Evolutionary conservation across 1,140 invertebrate genomes (phyloP), one percentile per base, ranked within the genome.

Genomic region (Araneus ventricosus): DNA sequence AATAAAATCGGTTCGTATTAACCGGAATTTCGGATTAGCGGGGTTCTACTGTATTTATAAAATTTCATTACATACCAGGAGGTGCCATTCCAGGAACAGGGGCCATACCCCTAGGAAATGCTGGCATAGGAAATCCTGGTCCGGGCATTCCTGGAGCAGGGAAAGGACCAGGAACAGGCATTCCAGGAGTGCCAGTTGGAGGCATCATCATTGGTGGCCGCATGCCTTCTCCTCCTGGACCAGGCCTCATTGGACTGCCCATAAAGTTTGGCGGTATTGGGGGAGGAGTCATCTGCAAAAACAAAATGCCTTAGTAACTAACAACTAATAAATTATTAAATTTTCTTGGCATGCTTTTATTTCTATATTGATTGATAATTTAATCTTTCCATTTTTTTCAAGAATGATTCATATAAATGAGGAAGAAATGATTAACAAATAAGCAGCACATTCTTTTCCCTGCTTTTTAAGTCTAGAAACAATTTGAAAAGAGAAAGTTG

Each of bases 171-270:
- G 93, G 93, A 10, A 93, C 87, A 41, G 88, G 80, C 84, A 93
- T 93, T 0, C 88, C 93, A 24, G 93, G 93, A 39, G 82, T 52
- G 27, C 88, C 88, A 41, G 63, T 80, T 37, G 93, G 88, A 17
- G 93, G 88, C 82, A 93, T 75, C 93, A 93, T 93, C 92, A 93
- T 93, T 27, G 88, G 93, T 20, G 93, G 93, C 34, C 82, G 80
- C 79, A 90, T 90, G 4, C 86, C 82, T 22, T 93, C 93, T 37
- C 37, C 70, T 34, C 92, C 92, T 34, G 93, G 88, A 24, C 92
- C 92, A 24, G 93, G 88, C 30, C 80, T 82, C 67, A 93, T 93
- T 17, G 87, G 93, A 24, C 37, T 63, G 30, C 86, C 63, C 88
- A 82, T 89, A 52, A 93, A 93, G n/a, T 84, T 86, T n/a, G 93